Percentiles rank a stretch among this genome's conserved stretches.
These are phyloP conservation scores for Cacatua alba DNA, from an alignment of 2,113 vertebrate genomes.

Conservation along the genomic window DNA sequence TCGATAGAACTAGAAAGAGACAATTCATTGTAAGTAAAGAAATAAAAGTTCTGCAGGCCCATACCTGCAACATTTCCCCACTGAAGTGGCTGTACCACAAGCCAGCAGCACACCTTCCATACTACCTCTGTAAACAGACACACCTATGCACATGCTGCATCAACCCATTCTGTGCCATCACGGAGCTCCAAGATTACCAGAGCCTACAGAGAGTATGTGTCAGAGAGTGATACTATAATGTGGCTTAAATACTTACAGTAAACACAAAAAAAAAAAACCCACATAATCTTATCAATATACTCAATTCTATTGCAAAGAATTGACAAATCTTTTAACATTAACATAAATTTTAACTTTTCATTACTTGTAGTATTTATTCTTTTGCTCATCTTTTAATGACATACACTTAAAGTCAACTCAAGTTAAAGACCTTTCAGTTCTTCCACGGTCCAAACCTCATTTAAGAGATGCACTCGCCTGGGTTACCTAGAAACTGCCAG, in stretches of 20 bases:
- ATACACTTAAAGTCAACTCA: neutral
- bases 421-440: neutral
- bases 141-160: accelerated
- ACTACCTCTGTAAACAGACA: neutral
- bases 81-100: neutral
- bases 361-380: neutral
- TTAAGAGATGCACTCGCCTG: neutral
- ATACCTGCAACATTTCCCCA: neutral
- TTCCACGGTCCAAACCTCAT: neutral
- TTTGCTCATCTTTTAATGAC: neutral
- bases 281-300: neutral
- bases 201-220: accelerated
- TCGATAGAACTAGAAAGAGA: neutral
- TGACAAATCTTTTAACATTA: neutral
- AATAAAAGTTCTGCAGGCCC: neutral
- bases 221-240: accelerated
- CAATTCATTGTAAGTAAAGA: neutral
- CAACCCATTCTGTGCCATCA: neutral
- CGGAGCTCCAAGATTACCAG: neutral
- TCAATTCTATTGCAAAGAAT: neutral
- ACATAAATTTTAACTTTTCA: neutral
- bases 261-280: neutral
- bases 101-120: neutral
- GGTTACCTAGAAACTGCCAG: neutral
- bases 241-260: neutral